phyloP scores from a whole-genome alignment of 2,888 invertebrate genomes.

The Lampropteryx suffumata region DNA sequence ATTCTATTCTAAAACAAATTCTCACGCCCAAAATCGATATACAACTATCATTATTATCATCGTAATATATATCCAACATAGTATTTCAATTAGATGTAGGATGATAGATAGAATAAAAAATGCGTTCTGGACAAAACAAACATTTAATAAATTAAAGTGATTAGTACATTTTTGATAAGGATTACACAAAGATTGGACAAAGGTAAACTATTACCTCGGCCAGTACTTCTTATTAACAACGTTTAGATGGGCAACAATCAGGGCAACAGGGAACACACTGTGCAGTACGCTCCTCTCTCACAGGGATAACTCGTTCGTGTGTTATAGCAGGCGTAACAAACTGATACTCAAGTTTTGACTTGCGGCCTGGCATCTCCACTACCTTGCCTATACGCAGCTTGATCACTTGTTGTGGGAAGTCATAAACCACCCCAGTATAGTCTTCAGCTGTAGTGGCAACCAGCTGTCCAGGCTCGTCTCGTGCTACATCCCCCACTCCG shows the following conservation, averaged over 20 bases:
- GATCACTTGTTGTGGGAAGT: slow-evolving; percentile 66
- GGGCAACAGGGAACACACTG: slow-evolving; percentile 58
- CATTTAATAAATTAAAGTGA: slow-evolving; percentile 27
- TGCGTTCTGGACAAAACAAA: slow-evolving; percentile 25
- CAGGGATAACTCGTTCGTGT: slow-evolving; percentile 54
- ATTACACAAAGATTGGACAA: background rate
- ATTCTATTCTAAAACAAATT: too few relatives aligned
- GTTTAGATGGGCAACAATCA: slow-evolving; percentile 43
- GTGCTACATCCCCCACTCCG: slow-evolving; percentile 66
- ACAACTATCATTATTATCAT: too few relatives aligned
- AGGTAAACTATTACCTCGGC: slow-evolving; percentile 22
- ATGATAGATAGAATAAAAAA: slow-evolving; percentile 6
- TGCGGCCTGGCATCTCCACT: slow-evolving; percentile 68
- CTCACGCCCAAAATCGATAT: too few relatives aligned
- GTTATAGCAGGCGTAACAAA: slow-evolving; percentile 64
- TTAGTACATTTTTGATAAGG: background rate
- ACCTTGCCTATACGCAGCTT: slow-evolving; percentile 67
- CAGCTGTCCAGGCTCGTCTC: slow-evolving; percentile 68
- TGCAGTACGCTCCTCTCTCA: slow-evolving; percentile 62
- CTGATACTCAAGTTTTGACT: slow-evolving; percentile 70
- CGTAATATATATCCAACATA: too few relatives aligned
- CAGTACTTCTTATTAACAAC: slow-evolving; percentile 5
- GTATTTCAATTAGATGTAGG: too few relatives aligned
- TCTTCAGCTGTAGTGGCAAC: slow-evolving; percentile 51
- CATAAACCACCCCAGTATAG: slow-evolving; percentile 67